Percentiles rank a stretch among this genome's conserved stretches.
Conservation (phyloP, 2,797 vertebrate species). For the Amniataba percoides region DNA sequence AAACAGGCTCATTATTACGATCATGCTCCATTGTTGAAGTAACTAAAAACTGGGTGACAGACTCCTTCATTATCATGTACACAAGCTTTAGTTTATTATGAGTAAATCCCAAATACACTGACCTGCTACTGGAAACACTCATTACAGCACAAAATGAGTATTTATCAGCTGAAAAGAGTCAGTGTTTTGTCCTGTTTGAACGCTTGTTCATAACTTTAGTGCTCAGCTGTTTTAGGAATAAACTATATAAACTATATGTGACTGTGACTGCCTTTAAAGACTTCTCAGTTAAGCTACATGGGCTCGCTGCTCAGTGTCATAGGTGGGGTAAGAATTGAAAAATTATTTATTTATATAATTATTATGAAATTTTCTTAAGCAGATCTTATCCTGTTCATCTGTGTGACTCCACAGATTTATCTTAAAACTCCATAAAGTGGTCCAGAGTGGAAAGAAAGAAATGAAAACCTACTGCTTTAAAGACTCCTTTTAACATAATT, state of each 20-base stretch:
- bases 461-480: too few species aligned
- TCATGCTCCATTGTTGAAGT: too few species aligned
- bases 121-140: neutral
- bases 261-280: too few species aligned
- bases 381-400: neutral
- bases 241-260: too few species aligned
- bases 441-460: too few species aligned
- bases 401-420: neutral
- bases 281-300: too few species aligned
- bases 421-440: neutral
- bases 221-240: neutral
- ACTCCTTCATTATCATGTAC: neutral
- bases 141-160: neutral
- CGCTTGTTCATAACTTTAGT: neutral
- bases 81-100: neutral
- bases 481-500: neutral
- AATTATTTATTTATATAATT: too few species aligned
- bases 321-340: too few species aligned
- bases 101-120: neutral
- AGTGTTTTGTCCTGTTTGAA: too few species aligned
- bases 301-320: too few species aligned
- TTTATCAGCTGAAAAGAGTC: neutral
- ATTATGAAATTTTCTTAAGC: too few species aligned
- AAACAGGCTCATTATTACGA: neutral
- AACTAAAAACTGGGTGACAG: neutral